A percentile compares a stretch with the other conserved stretches of the same genome.
These are phyloP conservation scores for Belgica antarctica DNA, from an alignment of 2,888 invertebrate species.

Conservation along the genomic window DNA sequence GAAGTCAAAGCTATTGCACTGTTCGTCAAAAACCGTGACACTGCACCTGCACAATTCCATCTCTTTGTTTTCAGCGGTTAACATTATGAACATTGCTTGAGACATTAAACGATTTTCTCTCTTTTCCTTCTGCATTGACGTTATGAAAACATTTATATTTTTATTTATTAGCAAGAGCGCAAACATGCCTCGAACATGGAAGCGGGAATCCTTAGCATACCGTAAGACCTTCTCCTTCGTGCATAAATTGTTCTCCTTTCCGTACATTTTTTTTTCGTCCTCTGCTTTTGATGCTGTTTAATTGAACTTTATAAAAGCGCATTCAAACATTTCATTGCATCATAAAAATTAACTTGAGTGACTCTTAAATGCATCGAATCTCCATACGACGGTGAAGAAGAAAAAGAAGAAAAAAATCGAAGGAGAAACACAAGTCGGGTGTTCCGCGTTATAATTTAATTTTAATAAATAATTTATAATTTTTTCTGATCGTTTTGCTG, in stretches of 20 bases:
- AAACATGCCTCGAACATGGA: constrained; percentile 35
- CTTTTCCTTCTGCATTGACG: not conserved
- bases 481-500: constrained; percentile 16
- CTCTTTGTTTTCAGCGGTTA: constrained; percentile 29
- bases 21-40: too few relatives aligned
- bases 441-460: constrained; percentile 18
- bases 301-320: not conserved
- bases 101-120: constrained; percentile 39
- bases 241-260: not conserved
- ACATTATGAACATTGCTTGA: constrained; percentile 43
- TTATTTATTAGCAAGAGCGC: constrained; percentile 33
- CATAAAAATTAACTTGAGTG: constrained; percentile 24
- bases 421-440: not conserved
- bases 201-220: constrained; percentile 32
- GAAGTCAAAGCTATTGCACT: too few relatives aligned
- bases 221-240: constrained; percentile 15
- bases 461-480: constrained; percentile 8
- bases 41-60: too few relatives aligned
- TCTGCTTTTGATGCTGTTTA: constrained; percentile 19
- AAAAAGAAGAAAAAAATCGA: not conserved
- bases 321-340: not conserved
- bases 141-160: constrained; percentile 26
- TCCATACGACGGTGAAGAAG: not conserved
- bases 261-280: constrained; percentile 3
- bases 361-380: not conserved